phyloP scores from a whole-genome alignment of 2,797 vertebrate genomes.

The Poecilia wingei region DNA sequence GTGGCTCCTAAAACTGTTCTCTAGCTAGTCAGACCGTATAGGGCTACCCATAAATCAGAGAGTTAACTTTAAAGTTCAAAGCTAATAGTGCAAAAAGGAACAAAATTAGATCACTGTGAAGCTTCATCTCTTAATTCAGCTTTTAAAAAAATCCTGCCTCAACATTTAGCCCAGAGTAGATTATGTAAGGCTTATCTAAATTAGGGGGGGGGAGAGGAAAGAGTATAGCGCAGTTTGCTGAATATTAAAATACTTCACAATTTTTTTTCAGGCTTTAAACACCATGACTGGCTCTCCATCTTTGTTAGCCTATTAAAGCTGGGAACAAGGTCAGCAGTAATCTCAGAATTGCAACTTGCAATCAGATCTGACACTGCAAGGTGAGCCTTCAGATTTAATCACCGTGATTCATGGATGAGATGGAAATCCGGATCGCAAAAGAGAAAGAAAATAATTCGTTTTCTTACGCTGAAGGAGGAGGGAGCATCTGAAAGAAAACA shows the following conservation, averaged over 20 bases:
- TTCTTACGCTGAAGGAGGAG: conserved; percentile 6
- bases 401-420: conserved; percentile 27
- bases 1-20: conserved; percentile 49
- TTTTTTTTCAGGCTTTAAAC: conserved; percentile 23
- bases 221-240: conserved; percentile 8
- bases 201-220: not conserved
- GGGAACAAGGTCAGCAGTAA: conserved; percentile 31
- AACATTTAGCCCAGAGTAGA: conserved; percentile 35
- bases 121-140: conserved; percentile 40
- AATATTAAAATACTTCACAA: conserved; percentile 23
- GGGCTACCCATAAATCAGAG: conserved; percentile 57
- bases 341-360: conserved; percentile 22
- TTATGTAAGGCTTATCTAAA: conserved; percentile 30
- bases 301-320: conserved; percentile 21
- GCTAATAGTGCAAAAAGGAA: conserved; percentile 41
- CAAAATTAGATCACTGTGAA: conserved; percentile 30
- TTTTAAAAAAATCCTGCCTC: conserved; percentile 26
- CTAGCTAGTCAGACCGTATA: conserved; percentile 55
- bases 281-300: conserved; percentile 15
- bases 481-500: conserved; percentile 14
- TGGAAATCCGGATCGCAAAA: conserved; percentile 14
- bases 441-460: conserved; percentile 15
- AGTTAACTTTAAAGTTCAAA: conserved; percentile 54
- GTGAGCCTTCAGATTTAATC: conserved; percentile 31
- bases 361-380: conserved; percentile 44